Base-by-base conservation (phyloP, 2,888 invertebrate genomes). In the Synanthedon vespiformis region DNA sequence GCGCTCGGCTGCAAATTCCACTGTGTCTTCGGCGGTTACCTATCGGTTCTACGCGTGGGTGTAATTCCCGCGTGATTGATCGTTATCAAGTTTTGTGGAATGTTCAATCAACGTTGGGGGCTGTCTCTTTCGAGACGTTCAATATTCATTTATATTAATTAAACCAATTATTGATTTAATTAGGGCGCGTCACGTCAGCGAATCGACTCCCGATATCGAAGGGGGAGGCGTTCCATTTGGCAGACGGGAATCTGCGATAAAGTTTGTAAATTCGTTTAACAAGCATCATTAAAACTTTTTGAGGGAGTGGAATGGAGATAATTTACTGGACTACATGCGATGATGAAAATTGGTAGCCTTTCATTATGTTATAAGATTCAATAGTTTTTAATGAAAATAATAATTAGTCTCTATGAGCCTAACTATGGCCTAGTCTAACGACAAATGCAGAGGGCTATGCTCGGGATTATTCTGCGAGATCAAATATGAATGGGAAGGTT, bases 141-240 rank as follows among this genome's bases (percentile, higher is more conserved):
- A 57, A 62, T 60, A 58, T 58, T 67, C 69, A 68, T 65, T 63
- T 56, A 57, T 58, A 58, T 59, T 67, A 64, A 65, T 68, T 61
- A 62, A 61, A 63, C 58, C 56, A 40, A 49, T 61, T 65, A 58
- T 64, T 61, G 64, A 64, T 58, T 65, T 57, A 58, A 58, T 64
- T 62, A 62, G 55, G 56, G 59, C 55, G 52, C 53, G 56, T 53
- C 61, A 53, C 52, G 55, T 57, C 61, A 56, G 54, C 40, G 51
- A 40, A 13, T 40, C 52, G 50, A 14, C 44, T 44, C 44, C 44
- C 44, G 14, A 44, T 13, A 34, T 34, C 34, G 34, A 14, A 44
- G 12, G n/a, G 13, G 44, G 44, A 44, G 41, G 11, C 44, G n/a
- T 44, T 44, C 14, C 44, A 14, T 44, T 14, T 44, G 44, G n/a